A percentile compares a stretch with the other conserved stretches of the same genome.
Conservation (phyloP, 2,888 invertebrate species). For the Leptinotarsa rubiginosa region DNA sequence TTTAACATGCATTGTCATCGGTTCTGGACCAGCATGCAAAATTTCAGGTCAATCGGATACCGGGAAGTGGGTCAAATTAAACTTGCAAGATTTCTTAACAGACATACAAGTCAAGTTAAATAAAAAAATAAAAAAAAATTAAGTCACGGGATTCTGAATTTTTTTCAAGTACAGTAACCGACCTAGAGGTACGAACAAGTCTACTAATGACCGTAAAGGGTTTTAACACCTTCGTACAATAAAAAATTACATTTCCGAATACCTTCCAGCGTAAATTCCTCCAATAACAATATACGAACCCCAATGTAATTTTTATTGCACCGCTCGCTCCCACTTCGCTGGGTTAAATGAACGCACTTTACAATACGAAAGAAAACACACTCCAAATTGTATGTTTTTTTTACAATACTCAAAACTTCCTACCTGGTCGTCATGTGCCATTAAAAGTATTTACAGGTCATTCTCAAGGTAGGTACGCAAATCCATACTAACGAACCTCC, state of each 20-base stretch:
- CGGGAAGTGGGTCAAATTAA: too few relatives aligned
- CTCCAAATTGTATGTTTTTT: slow-evolving; percentile 3
- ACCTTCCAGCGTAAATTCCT: background rate
- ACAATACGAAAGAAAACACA: slow-evolving; percentile 10
- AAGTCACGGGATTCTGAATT: too few relatives aligned
- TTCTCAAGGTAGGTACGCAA: slow-evolving; percentile 26
- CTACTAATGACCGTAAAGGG: background rate
- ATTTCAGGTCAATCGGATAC: too few relatives aligned
- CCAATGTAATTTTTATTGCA: background rate
- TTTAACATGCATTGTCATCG: too few relatives aligned
- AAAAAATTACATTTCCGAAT: background rate
- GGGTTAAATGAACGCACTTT: background rate
- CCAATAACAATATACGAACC: background rate
- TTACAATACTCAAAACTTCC: slow-evolving; percentile 1
- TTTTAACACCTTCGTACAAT: background rate
- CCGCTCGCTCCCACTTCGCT: slow-evolving; percentile 1
- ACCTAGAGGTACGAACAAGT: too few relatives aligned
- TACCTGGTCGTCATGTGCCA: slow-evolving; percentile 7
- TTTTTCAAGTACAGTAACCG: too few relatives aligned
- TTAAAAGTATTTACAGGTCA: slow-evolving; percentile 26
- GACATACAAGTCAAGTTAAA: too few relatives aligned
- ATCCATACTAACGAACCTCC: background rate
- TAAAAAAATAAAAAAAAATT: too few relatives aligned
- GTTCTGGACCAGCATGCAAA: too few relatives aligned
- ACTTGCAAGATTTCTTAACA: too few relatives aligned